Evolutionary conservation across 2,797 vertebrate species (phyloP), one percentile per base, ranked within the genome.

Genomic region (Ctenochaetus hawaiiensis): DNA sequence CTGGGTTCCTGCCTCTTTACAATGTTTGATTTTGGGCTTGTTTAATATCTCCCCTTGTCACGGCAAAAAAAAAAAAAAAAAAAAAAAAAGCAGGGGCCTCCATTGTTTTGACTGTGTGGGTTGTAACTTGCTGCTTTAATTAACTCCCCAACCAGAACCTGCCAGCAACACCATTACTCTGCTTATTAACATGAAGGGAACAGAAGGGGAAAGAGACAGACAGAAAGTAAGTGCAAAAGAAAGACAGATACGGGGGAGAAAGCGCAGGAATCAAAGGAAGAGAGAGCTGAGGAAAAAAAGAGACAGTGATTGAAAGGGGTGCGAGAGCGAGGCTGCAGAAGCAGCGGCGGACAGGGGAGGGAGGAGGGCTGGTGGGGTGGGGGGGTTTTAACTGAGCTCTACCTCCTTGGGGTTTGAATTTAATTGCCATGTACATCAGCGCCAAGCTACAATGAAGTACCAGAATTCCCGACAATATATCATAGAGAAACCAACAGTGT

Each of bases 51-150:
- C 84, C 82, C 81, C 68, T 84, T 85, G 92, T 90, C 88, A 77
- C 78, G 57, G 72, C 26, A 34, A 34, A 34, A 34, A 34, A 30
- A 30, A 30, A 34, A 34, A 30, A 30, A 30, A n/a, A n/a, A n/a
- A n/a, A n/a, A 30, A 30, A 52, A 92, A 85, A 92, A 90, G 89
- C 86, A 66, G 78, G 73, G 75, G 61, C 88, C 88, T 91, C 92
- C 83, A 87, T 93, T 94, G 92, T 94, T 95, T 94, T 93, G 91
- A 92, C 92, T 92, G 90, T 91, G 94, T 94, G 89, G 93, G 93
- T 78, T 95, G 93, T 81, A 93, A 92, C 91, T 93, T 91, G 90
- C 92, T 89, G 93, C 94, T 94, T 95, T 95, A 96, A 96, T 95
- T 94, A 95, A 95, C 93, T 94, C 84, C 91, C 86, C 87, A 92